Evolutionary conservation across 53 echinoderm and acorn worm species (phyloP).

Genomic region (Holothuria scabra): DNA sequence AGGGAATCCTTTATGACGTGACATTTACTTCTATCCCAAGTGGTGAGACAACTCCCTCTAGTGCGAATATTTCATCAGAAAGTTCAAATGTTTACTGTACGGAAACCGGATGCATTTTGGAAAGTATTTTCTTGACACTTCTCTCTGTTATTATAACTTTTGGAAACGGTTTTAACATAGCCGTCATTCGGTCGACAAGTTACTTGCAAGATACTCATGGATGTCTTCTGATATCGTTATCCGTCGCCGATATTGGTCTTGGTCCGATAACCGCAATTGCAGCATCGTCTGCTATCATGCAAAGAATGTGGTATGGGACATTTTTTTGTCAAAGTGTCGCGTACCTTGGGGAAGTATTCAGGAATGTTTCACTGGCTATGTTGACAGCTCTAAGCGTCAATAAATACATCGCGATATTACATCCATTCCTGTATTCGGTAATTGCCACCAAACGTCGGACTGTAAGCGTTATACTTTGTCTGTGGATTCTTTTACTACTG

Average conservation of each 20-base stretch:
- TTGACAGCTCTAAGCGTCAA: conserved; percentile 14
- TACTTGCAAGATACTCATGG: conserved; percentile 13
- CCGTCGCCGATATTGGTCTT: conserved; percentile 34
- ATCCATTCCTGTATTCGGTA: conserved; percentile 51
- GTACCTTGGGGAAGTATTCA: conserved; percentile 20
- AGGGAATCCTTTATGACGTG: too few species aligned
- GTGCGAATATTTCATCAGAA: too few species aligned
- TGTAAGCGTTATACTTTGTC: background rate
- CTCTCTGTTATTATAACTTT: conserved; percentile 16
- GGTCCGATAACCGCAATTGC: conserved; percentile 23
- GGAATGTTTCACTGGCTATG: conserved; percentile 21
- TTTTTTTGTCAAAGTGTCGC: background rate
- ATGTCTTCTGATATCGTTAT: conserved; percentile 8
- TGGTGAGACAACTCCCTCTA: too few species aligned
- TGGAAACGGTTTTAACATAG: conserved; percentile 33
- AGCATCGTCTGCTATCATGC: conserved; percentile 1
- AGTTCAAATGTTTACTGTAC: too few species aligned
- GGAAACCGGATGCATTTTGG: background rate
- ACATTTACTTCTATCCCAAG: too few species aligned
- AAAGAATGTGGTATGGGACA: background rate
- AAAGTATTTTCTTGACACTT: conserved; percentile 13
- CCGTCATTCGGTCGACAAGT: background rate
- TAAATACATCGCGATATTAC: conserved; percentile 49
- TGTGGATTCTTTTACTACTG: conserved; percentile 20
- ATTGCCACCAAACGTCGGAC: conserved; percentile 48